These are phyloP conservation scores for Cardiocondyla obscurior DNA, from an alignment of 1,140 invertebrate genomes.

Conservation along the genomic window DNA sequence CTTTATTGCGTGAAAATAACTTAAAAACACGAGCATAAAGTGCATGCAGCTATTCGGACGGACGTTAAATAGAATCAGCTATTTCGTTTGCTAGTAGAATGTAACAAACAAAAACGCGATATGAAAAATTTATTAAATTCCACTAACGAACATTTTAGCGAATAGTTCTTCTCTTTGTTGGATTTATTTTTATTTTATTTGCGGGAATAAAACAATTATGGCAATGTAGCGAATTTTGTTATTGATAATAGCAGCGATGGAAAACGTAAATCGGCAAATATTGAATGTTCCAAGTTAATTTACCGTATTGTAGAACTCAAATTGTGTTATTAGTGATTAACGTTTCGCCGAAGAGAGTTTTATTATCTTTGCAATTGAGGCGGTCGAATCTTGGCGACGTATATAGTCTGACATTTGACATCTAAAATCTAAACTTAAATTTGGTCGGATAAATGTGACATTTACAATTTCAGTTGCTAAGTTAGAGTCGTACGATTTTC, in stretches of 20 bases:
- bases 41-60: not conserved
- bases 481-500: conserved; percentile 16
- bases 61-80: not conserved
- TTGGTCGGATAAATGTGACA: conserved; percentile 37
- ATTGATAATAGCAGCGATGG: not conserved
- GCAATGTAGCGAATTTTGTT: not conserved
- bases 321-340: not conserved
- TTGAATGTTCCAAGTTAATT: conserved; percentile 2
- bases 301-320: not conserved
- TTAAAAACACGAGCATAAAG: not conserved
- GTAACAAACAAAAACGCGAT: not conserved
- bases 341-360: not conserved
- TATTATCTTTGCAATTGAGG: not conserved
- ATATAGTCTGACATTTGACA: conserved; percentile 49
- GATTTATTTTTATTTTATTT: conserved; percentile 1
- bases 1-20: not conserved
- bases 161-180: not conserved
- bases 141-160: not conserved
- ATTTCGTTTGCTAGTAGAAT: not conserved
- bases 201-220: not conserved
- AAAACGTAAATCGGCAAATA: not conserved
- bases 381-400: not conserved
- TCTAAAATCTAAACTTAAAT: conserved; percentile 42
- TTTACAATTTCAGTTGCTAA: conserved; percentile 22
- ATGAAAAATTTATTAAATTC: conserved; percentile 6